Percentiles rank a stretch among this genome's conserved stretches.
Conservation (phyloP, 2,888 invertebrate species). For the Drosophila atroscutellata region DNA sequence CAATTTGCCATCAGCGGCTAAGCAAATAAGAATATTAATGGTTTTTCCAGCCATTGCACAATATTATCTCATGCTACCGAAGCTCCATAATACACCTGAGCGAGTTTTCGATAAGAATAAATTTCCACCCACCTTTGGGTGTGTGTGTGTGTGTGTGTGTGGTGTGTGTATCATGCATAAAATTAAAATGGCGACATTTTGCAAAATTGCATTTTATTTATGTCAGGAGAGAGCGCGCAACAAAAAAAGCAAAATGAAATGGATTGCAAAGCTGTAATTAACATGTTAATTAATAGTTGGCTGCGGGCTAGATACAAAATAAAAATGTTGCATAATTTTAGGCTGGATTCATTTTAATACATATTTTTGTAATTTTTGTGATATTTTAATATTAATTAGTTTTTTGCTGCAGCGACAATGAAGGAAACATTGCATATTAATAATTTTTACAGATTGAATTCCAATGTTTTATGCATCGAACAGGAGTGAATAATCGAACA, state of each 20-base stretch:
- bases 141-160: constrained; percentile 12
- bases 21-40: constrained; percentile 82
- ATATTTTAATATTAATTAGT: constrained; percentile 78
- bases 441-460: constrained; percentile 38
- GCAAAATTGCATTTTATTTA: constrained; percentile 75
- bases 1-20: constrained; percentile 77
- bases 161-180: constrained; percentile 57
- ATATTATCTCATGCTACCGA: constrained; percentile 63
- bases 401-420: constrained; percentile 48
- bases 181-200: constrained; percentile 78
- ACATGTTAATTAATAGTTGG: constrained; percentile 80
- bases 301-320: constrained; percentile 46
- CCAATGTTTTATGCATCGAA: constrained; percentile 48
- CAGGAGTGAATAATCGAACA: constrained; percentile 12
- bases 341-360: constrained; percentile 48
- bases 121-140: constrained; percentile 2
- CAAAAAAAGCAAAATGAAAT: constrained; percentile 15
- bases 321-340: constrained; percentile 72
- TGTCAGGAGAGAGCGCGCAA: constrained; percentile 26
- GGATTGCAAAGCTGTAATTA: constrained; percentile 73
- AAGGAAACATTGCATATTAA: constrained; percentile 42
- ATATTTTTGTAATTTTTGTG: constrained; percentile 32
- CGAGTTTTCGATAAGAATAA: constrained; percentile 74
- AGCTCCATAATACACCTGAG: constrained; percentile 66
- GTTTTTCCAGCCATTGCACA: constrained; percentile 81